These are phyloP conservation scores for Drosophila kambysellisi DNA, from an alignment of 2,888 invertebrate genomes.

Conservation along the genomic window DNA sequence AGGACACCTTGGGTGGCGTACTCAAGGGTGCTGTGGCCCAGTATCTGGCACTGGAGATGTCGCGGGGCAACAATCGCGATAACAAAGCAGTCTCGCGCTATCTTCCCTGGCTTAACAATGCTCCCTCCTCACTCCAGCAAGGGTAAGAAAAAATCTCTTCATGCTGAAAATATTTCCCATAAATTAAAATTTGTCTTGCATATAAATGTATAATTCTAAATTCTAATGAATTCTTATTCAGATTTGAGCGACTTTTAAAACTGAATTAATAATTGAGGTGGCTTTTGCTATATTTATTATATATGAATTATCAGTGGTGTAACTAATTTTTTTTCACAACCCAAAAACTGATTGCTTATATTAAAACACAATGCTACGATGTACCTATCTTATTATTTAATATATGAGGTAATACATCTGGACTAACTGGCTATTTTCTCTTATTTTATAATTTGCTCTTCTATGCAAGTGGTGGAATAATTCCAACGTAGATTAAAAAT, in stretches of 20 bases:
- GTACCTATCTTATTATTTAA: background rate
- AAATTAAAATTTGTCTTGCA: background rate
- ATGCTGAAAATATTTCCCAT: background rate
- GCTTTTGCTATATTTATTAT: background rate
- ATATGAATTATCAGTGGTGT: background rate
- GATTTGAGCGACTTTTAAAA: background rate
- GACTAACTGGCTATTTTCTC: background rate
- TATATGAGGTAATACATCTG: background rate
- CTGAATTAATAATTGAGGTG: background rate
- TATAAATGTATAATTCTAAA: background rate
- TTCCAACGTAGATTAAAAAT: background rate
- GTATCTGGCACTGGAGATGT: conserved; percentile 96
- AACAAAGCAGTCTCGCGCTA: conserved; percentile 92
- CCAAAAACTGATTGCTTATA: background rate
- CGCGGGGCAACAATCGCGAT: conserved; percentile 93
- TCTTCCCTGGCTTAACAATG: conserved; percentile 95
- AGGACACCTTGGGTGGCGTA: conserved; percentile 98
- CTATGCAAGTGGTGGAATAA: background rate
- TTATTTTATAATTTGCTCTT: background rate
- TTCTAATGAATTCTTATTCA: background rate
- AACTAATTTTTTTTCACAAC: background rate
- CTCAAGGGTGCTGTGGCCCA: conserved; percentile 98
- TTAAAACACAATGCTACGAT: background rate
- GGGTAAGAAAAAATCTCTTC: conserved; percentile 86
- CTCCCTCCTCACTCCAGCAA: conserved; percentile 92